Percentiles rank a stretch among this genome's conserved stretches.
phyloP scores from a whole-genome alignment of 2,888 invertebrate genomes.

The Deladenus siricidicola region DNA sequence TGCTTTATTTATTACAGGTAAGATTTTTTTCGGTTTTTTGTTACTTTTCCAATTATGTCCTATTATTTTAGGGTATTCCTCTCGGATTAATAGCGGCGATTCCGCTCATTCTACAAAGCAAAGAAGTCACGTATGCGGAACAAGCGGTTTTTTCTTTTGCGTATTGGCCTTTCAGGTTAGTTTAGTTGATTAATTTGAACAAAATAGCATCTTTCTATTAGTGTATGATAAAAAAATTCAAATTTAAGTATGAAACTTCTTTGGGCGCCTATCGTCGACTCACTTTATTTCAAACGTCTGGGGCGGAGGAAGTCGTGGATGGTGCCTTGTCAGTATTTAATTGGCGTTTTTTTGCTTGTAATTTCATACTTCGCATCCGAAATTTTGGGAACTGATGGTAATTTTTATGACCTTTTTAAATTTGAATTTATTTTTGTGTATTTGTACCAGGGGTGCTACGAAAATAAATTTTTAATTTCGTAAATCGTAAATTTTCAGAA shows the following conservation, averaged over 20 bases:
- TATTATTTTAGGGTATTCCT: slow-evolving; percentile 67
- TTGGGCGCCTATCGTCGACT: slow-evolving; percentile 97
- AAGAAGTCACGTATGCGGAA: slow-evolving; percentile 83
- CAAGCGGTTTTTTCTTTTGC: slow-evolving; percentile 64
- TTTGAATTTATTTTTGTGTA: too few species aligned
- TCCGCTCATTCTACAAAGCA: slow-evolving; percentile 86
- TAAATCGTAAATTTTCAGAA: too few species aligned
- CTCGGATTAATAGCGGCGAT: slow-evolving; percentile 85
- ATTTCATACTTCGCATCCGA: slow-evolving; percentile 62
- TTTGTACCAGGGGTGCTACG: too few species aligned
- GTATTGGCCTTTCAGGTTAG: slow-evolving; percentile 68
- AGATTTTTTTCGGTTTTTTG: background rate
- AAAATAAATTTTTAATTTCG: too few species aligned
- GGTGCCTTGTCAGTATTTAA: slow-evolving; percentile 57
- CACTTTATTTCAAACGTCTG: slow-evolving; percentile 68
- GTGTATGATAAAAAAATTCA: background rate
- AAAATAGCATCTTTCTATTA: background rate
- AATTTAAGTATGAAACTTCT: slow-evolving; percentile 72
- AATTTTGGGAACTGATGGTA: slow-evolving; percentile 44
- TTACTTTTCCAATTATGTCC: background rate
- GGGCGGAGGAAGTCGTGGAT: slow-evolving; percentile 84
- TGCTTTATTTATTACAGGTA: slow-evolving; percentile 73
- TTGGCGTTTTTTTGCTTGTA: slow-evolving; percentile 71
- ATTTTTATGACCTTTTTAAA: too few species aligned
- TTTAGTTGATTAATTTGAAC: slow-evolving; percentile 61